phyloP scores from a whole-genome alignment of 92 coral and sea anemone genomes.

The Heliopora coerulea region DNA sequence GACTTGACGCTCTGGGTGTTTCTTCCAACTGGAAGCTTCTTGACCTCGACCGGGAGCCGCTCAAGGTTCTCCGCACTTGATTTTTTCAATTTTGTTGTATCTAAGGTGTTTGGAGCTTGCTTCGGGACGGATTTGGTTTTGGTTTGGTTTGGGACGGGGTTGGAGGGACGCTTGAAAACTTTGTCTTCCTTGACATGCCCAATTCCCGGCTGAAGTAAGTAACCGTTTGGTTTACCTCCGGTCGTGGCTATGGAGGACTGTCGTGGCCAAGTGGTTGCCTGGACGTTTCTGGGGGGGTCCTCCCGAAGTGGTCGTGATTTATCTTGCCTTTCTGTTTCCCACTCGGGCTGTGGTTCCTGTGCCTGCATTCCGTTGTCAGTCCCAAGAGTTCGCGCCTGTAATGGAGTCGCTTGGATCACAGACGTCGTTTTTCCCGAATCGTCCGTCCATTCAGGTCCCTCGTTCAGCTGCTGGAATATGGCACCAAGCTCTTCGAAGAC shows the following conservation, averaged over 20 bases:
- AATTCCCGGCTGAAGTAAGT: background rate
- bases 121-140: constrained; percentile 14
- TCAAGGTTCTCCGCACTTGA: background rate
- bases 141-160: no score
- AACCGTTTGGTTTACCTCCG: background rate
- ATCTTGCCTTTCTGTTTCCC: constrained; percentile 27
- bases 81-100: background rate
- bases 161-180: background rate
- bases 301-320: constrained; percentile 13
- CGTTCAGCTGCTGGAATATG: constrained; percentile 13
- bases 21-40: background rate
- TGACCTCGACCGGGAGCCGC: constrained; percentile 20
- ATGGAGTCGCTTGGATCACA: constrained; percentile 29
- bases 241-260: background rate
- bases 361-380: background rate
- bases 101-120: background rate
- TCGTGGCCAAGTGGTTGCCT: background rate
- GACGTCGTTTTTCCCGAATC: background rate
- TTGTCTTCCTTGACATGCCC: constrained; percentile 14
- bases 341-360: constrained; percentile 38
- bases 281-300: background rate
- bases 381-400: background rate
- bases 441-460: constrained; percentile 24
- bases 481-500: constrained; percentile 24
- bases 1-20: background rate